Conservation (phyloP, 23 tunicate species). For the Trididemnum miniatum region DNA sequence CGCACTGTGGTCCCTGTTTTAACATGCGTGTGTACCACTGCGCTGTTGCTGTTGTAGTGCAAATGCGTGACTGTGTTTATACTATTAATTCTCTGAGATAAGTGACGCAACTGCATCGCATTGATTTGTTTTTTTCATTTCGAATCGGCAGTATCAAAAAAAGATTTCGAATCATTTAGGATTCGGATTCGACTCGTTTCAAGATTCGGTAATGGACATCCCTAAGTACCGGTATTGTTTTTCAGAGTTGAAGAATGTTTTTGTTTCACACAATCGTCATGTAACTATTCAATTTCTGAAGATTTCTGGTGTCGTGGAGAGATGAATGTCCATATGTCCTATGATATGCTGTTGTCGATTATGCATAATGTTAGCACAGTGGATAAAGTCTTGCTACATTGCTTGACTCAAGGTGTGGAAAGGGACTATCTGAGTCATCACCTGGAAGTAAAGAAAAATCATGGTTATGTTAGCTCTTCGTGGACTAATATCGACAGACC, state of each 20-base stretch:
- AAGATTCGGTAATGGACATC: too few relatives aligned
- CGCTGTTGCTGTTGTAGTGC: too few relatives aligned
- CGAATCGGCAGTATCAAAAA: too few relatives aligned
- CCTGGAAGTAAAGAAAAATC: not conserved
- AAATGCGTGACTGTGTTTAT: too few relatives aligned
- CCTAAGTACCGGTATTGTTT: too few relatives aligned
- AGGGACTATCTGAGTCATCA: not conserved
- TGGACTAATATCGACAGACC: not conserved
- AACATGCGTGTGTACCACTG: too few relatives aligned
- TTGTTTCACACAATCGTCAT: not conserved
- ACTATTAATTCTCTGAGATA: too few relatives aligned
- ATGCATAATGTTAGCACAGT: not conserved
- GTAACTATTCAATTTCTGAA: not conserved
- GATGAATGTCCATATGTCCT: not conserved
- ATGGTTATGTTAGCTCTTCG: not conserved
- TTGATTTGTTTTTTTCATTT: too few relatives aligned
- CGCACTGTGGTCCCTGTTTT: too few relatives aligned
- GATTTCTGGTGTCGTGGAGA: not conserved
- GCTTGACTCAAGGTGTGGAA: not conserved
- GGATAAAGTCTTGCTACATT: not conserved
- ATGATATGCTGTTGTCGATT: not conserved
- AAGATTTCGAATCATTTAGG: too few relatives aligned
- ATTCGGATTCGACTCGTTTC: too few relatives aligned
- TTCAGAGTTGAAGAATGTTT: not conserved
- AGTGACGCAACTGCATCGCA: too few relatives aligned